Evolutionary conservation across 1,140 invertebrate genomes (phyloP).

Genomic region (Triops cancriformis): DNA sequence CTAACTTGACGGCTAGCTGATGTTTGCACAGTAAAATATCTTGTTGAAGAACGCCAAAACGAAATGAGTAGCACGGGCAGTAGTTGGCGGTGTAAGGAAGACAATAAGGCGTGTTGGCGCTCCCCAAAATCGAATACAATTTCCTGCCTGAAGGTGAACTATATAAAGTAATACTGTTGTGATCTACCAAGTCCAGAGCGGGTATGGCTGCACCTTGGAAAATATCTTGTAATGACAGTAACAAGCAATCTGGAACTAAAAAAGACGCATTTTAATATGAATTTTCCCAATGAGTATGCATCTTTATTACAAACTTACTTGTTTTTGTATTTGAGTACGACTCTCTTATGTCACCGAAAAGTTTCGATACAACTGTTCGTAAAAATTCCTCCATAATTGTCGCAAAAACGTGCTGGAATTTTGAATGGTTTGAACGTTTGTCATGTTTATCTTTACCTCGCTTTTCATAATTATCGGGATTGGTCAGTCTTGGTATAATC

Average conservation of each 20-base stretch:
- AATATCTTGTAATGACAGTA: not conserved
- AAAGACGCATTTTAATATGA: not conserved
- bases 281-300: not conserved
- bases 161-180: not conserved
- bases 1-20: slow-evolving; percentile 16
- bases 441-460: not conserved
- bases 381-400: not conserved
- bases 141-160: not conserved
- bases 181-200: not conserved
- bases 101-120: slow-evolving; percentile 20
- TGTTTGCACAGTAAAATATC: slow-evolving; percentile 20
- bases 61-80: slow-evolving; percentile 18
- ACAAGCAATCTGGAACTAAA: not conserved
- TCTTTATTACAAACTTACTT: not conserved
- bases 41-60: not conserved
- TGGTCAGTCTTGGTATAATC: no score
- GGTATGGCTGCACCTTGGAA: not conserved
- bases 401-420: no score
- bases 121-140: slow-evolving; percentile 18
- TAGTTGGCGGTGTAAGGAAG: not conserved
- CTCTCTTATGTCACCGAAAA: not conserved
- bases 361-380: not conserved
- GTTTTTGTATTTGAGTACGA: not conserved
- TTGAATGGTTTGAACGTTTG: no score
- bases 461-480: no score